phyloP scores from a whole-genome alignment of 2,797 vertebrate species.

The Cynodonichthys magdalenae region DNA sequence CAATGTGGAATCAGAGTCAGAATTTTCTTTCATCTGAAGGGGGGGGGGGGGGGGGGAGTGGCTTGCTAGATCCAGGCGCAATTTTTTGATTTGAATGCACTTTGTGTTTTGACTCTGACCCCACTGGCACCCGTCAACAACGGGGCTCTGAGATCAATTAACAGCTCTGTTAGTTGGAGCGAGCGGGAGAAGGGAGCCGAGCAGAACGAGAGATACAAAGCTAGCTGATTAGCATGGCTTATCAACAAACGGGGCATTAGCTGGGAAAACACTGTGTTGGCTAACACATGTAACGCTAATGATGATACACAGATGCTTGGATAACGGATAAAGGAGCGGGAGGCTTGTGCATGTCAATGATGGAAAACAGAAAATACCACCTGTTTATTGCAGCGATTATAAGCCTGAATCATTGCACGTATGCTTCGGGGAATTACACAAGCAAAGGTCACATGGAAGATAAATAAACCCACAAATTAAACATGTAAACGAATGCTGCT shows the following conservation, averaged over 20 bases:
- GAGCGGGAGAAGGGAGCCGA: constrained; percentile 12
- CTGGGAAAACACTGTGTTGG: constrained; percentile 69
- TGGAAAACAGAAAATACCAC: constrained; percentile 48
- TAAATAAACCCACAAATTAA: constrained; percentile 40
- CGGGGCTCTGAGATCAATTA: constrained; percentile 68
- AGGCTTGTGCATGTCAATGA: constrained; percentile 65
- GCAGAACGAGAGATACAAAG: constrained; percentile 49
- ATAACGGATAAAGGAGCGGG: constrained; percentile 58
- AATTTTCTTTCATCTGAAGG: constrained; percentile 15
- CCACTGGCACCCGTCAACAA: constrained; percentile 31
- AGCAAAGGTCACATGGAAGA: constrained; percentile 46
- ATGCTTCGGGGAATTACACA: constrained; percentile 29
- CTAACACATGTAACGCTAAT: constrained; percentile 75
- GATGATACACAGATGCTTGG: constrained; percentile 78
- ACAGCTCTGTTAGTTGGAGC: constrained; percentile 51
- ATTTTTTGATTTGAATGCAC: constrained; percentile 47
- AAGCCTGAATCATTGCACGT: constrained; percentile 33
- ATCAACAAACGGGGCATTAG: constrained; percentile 72
- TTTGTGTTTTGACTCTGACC: constrained; percentile 56
- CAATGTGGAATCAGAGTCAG: constrained; percentile 2
- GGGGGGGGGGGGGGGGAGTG: constrained; percentile 37
- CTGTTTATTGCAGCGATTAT: constrained; percentile 52
- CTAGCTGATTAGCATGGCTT: constrained; percentile 71
- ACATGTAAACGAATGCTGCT: constrained; percentile 26
- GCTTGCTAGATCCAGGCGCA: constrained; percentile 43